A percentile compares a stretch with the other conserved stretches of the same genome.
These are phyloP conservation scores for Gyrodactylus bullatarudis DNA, from an alignment of 1,140 invertebrate genomes.

Conservation along the genomic window DNA sequence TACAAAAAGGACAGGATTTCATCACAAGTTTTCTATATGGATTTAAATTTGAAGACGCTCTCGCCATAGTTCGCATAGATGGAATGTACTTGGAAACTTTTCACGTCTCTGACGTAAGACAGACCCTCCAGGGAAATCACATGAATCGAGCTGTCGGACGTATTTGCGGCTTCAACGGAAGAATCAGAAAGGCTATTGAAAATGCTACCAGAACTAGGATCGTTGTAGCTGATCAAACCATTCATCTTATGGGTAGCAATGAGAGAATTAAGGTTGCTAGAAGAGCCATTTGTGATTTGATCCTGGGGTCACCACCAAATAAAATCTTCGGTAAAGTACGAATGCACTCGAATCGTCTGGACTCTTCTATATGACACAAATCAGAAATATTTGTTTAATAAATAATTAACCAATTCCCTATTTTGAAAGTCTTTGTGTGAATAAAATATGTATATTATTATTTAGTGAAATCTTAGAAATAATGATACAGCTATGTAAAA, in stretches of 20 bases:
- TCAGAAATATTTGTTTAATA: too few species aligned
- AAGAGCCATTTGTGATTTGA: constrained; percentile 78
- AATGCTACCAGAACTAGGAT: constrained; percentile 95
- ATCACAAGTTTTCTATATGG: constrained; percentile 74
- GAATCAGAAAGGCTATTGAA: constrained; percentile 90
- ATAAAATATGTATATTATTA: too few species aligned
- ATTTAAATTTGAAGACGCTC: constrained; percentile 56
- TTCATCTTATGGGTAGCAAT: constrained; percentile 83
- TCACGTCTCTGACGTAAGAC: constrained; percentile 48
- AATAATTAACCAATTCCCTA: too few species aligned
- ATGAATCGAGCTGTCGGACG: constrained; percentile 67
- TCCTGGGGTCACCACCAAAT: constrained; percentile 32
- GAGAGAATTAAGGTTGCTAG: constrained; percentile 80
- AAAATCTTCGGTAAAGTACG: constrained; percentile 1
- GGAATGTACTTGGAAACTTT: constrained; percentile 89
- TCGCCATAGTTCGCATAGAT: constrained; percentile 66
- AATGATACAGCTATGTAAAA: too few species aligned
- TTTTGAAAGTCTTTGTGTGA: constrained; percentile 30
- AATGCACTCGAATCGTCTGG: background rate
- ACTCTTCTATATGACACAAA: background rate
- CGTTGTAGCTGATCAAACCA: constrained; percentile 68
- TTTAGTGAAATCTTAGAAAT: too few species aligned
- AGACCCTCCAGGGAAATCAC: constrained; percentile 34
- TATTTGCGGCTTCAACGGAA: constrained; percentile 74
- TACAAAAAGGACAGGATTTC: constrained; percentile 93